phyloP scores from a whole-genome alignment of 2,888 invertebrate genomes.

The Incurvaria masculella region DNA sequence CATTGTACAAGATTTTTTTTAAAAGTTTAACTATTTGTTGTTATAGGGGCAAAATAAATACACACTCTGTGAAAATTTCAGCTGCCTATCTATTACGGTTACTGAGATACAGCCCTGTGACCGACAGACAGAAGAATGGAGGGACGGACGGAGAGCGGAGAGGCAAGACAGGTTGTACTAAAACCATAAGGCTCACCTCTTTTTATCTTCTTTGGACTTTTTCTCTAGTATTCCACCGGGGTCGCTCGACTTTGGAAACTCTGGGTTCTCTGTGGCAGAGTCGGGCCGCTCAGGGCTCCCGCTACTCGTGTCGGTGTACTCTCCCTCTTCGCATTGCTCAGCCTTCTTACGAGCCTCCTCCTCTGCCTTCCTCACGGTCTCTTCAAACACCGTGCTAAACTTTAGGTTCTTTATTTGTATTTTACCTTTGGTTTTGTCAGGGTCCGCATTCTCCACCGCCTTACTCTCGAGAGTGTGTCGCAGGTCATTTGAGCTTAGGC shows the following conservation, averaged over 20 bases:
- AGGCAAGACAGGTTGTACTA: no score
- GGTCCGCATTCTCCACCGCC: conserved; percentile 26
- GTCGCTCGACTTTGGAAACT: conserved; percentile 47
- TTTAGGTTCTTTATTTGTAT: conserved; percentile 69
- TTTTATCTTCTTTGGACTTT: conserved; percentile 42
- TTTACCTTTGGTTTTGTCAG: conserved; percentile 49
- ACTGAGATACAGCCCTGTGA: no score
- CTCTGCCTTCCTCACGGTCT: conserved; percentile 62
- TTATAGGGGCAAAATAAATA: no score
- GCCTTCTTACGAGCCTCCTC: conserved; percentile 59
- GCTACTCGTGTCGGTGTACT: conserved; percentile 49
- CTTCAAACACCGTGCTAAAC: conserved; percentile 63
- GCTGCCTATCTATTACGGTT: no score
- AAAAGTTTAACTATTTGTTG: no score
- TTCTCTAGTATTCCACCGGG: conserved; percentile 46
- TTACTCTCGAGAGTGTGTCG: conserved; percentile 30
- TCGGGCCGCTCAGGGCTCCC: no score
- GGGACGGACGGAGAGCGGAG: no score
- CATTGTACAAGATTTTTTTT: no score
- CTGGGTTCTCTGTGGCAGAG: conserved; percentile 24
- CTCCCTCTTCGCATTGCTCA: conserved; percentile 62
- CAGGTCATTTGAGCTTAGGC: conserved; percentile 20
- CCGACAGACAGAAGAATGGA: no score
- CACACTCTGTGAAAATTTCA: no score
- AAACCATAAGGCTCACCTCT: conserved; percentile 42